phyloP scores from a whole-genome alignment of 2,113 vertebrate species.

The Oryzias celebensis region DNA sequence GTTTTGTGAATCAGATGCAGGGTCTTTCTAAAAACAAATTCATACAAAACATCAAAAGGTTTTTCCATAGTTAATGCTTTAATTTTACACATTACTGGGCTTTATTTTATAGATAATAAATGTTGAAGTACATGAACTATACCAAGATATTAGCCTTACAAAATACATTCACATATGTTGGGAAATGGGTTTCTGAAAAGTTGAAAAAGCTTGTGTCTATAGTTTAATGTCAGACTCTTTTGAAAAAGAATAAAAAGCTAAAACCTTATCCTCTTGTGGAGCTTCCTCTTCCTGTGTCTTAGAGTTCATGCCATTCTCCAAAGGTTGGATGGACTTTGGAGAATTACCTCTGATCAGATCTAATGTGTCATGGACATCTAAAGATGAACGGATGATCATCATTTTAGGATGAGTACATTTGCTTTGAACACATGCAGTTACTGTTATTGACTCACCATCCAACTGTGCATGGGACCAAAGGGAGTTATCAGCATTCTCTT shows the following conservation, averaged over 20 bases:
- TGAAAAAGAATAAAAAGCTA: conserved; percentile 1
- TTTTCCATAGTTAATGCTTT: not conserved
- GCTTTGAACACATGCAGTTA: too few relatives aligned
- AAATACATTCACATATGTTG: too few relatives aligned
- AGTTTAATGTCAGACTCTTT: not conserved
- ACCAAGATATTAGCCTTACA: too few relatives aligned
- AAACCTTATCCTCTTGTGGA: conserved; percentile 22
- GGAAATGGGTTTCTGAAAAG: too few relatives aligned
- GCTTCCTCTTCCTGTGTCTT: conserved; percentile 21
- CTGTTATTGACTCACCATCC: conserved; percentile 27
- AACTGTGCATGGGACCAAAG: conserved; percentile 12
- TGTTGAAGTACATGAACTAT: too few relatives aligned
- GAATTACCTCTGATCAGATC: conserved; percentile 2
- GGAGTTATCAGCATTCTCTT: conserved; percentile 6
- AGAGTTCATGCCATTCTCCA: conserved; percentile 13
- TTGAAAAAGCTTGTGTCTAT: too few relatives aligned
- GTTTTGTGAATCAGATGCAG: conserved; percentile 27
- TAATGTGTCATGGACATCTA: conserved; percentile 6
- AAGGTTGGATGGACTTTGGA: conserved; percentile 37
- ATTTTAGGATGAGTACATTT: too few relatives aligned
- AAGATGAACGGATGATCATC: not conserved
- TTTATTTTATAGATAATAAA: too few relatives aligned
- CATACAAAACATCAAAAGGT: not conserved
- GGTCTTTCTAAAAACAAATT: conserved; percentile 17
- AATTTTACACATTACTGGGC: too few relatives aligned